A percentile compares a stretch with the other conserved stretches of the same genome.
These are phyloP conservation scores for Mustela nigripes DNA, from an alignment of 2,113 vertebrate species.

Conservation along the genomic window DNA sequence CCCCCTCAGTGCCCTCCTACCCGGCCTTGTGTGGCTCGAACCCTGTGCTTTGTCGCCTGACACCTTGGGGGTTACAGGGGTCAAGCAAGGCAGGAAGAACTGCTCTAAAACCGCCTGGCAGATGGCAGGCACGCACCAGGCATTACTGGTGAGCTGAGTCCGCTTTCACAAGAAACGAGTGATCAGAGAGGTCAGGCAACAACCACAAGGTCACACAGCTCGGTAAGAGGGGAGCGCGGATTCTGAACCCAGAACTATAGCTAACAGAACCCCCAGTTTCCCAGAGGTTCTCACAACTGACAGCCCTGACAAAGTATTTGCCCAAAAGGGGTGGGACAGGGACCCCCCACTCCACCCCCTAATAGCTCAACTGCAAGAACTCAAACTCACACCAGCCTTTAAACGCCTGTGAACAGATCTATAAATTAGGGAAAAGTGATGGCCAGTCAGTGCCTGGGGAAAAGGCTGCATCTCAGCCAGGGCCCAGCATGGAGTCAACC, in stretches of 20 bases:
- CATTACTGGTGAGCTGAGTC: too few relatives aligned
- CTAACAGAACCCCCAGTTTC: background rate
- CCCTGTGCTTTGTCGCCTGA: too few relatives aligned
- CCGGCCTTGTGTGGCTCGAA: rapidly evolving
- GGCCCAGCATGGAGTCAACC: background rate
- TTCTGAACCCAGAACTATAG: background rate
- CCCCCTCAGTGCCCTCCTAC: background rate
- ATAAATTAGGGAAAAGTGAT: background rate
- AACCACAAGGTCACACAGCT: background rate
- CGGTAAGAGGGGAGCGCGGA: background rate
- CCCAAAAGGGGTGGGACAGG: background rate
- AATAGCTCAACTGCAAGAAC: background rate
- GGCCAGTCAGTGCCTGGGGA: background rate
- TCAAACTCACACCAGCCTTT: background rate
- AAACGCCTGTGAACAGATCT: background rate
- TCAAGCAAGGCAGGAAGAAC: background rate
- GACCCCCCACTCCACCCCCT: too few relatives aligned
- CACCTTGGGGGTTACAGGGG: background rate
- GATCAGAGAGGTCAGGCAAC: background rate
- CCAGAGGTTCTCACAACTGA: rapidly evolving
- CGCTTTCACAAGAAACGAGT: background rate
- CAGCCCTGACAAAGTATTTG: background rate
- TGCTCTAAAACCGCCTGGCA: background rate
- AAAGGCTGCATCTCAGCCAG: background rate
- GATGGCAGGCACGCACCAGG: background rate